Base-by-base conservation (phyloP, 2,797 vertebrate genomes). In the Rhynchonycteris naso region DNA sequence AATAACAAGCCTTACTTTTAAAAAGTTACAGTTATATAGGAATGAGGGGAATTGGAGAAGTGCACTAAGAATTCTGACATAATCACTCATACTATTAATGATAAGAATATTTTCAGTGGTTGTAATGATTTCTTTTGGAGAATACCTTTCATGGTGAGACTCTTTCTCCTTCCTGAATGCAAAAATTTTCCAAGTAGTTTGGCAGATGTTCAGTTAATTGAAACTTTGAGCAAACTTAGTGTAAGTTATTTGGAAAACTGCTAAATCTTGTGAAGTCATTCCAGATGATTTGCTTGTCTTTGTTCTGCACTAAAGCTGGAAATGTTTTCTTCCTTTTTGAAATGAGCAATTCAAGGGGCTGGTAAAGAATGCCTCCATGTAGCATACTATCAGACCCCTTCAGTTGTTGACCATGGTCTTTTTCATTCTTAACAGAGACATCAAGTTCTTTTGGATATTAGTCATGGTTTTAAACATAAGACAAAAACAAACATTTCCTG, bases 241-340 rank as follows among this genome's bases (percentile, higher is more conserved):
- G 82, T 0, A 5, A 96, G 94, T 86, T 96, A 96, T 96, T 97
- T 94, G 95, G 88, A 83, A 0, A 97, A 88, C 92, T 97, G 95
- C 90, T 90, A 97, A 97, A 93, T 95, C 97, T 95, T 96, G 80
- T 96, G 47, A 94, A 97, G 97, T 98, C 97, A 98, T 97, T 98
- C 96, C 96, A 97, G 97, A 98, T 87, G 89, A 74, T 97, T 97
- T 91, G 82, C 94, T 93, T 92, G 97, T 82, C 81, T 95, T 66
- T 98, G 96, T 97, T 98, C 96, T 97, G 97, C 96, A 97, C 97
- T 74, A 96, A 98, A 94, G 92, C 98, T 98, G 98, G 98, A 98
- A 98, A 98, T 98, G 97, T 98, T 98, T 98, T 98, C 97, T 97
- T 97, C 75, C 52, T 69, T 97, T 94, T 97, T 95, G 95, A 97